Percentiles rank a stretch among this genome's conserved stretches.
Conservation (phyloP, 64 coral and sea anemone genomes). For the Pocillopora verrucosa region DNA sequence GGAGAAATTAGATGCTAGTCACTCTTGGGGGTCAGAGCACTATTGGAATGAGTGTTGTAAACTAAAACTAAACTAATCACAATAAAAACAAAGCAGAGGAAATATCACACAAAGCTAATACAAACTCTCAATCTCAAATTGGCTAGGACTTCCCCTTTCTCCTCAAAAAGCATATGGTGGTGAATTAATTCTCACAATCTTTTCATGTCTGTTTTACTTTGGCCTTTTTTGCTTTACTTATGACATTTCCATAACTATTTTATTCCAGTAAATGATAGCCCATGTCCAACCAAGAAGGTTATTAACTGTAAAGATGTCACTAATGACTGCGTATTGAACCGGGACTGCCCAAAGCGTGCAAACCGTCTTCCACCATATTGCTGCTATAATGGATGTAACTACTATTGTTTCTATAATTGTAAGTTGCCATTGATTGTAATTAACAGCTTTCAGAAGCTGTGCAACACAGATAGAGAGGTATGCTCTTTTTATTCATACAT, state of each 20-base stretch:
- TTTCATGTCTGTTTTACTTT: too few species aligned
- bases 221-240: not conserved
- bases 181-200: too few species aligned
- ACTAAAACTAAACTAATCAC: too few species aligned
- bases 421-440: not conserved
- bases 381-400: conserved; percentile 29
- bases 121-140: too few species aligned
- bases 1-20: too few species aligned
- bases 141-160: too few species aligned
- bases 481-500: not conserved
- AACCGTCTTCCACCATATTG: not conserved
- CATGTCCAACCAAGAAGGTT: conserved; percentile 8
- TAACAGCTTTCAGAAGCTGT: not conserved
- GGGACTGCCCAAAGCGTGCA: not conserved
- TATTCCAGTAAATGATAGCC: conserved; percentile 7
- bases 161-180: too few species aligned
- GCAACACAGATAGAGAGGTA: not conserved
- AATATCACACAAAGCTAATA: too few species aligned
- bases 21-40: too few species aligned
- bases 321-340: not conserved
- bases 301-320: not conserved
- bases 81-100: not conserved
- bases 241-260: not conserved
- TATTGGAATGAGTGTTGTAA: too few species aligned
- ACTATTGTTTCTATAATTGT: conserved; percentile 36